Base-by-base conservation (phyloP, 1,140 invertebrate species). In the Drosophila tani region DNA sequence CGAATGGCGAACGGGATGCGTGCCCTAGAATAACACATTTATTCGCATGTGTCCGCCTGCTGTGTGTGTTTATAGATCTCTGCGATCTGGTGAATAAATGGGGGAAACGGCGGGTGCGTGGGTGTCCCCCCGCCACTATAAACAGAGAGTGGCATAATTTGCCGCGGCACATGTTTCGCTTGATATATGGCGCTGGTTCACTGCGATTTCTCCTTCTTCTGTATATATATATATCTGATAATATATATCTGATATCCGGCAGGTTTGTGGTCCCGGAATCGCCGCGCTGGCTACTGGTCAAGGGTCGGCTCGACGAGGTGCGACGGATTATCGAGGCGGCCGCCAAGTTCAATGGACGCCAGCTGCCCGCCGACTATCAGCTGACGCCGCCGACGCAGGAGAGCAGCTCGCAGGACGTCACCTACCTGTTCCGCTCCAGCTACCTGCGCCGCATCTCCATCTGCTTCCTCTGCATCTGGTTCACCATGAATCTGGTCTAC, bases 181-280 rank as follows among this genome's bases (percentile, higher is more conserved):
- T 12, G 12, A 35, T 68, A 46, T 38, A 55, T 78, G 53, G 19
- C 53, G 12, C 32, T 55, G 14, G 32, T 67, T 56, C 21, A 15
- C 74, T 67, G 38, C 57, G 46, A 47, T 40, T 21, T 53, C 21
- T 17, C 60, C n/a, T 27, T 3, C 12, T 35, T 19, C 8, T 21
- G 17, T 11, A 38, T 35, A 21, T 38, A 21, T 38, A 11, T 55
- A 21, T 4, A 35, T 4, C 15, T 24, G 21, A 5, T 11, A 8
- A 8, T n/a, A 40, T 55, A 55, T 55, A 19, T 11, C 60, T 24
- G 3, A 14, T 65, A 32, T 65, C 15, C 17, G 57, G 46, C 46
- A 96, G 95, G 94, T 96, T 96, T 94, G 93, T 97, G 19, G 93
- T 97, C 24, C 97, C 97, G 2, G 97, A 98, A 94, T 97, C 97